These are phyloP conservation scores for Genyomyrus donnyi DNA, from an alignment of 2,113 vertebrate species.

Conservation along the genomic window DNA sequence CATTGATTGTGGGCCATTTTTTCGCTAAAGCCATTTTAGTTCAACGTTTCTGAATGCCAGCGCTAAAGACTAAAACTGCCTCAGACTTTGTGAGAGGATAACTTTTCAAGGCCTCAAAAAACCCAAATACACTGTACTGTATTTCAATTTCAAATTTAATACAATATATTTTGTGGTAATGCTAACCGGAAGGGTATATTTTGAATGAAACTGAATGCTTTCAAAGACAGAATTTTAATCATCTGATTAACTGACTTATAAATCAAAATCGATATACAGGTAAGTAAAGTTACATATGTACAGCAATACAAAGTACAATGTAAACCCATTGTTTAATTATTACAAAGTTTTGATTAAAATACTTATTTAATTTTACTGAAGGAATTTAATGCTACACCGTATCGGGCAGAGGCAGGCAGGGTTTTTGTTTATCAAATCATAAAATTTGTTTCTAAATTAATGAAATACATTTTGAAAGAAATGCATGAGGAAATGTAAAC, in stretches of 20 bases:
- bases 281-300: not conserved
- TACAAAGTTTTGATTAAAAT: not conserved
- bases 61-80: not conserved
- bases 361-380: not conserved
- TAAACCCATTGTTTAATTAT: not conserved
- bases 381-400: not conserved
- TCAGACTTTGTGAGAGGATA: not conserved
- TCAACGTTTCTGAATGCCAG: not conserved
- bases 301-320: not conserved
- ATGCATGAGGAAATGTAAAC: not conserved
- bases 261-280: not conserved
- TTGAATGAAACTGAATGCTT: not conserved
- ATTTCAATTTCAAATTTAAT: not conserved
- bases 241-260: not conserved
- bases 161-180: not conserved
- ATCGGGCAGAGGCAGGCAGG: not conserved
- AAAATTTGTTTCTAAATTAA: not conserved
- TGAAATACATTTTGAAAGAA: not conserved
- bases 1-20: not conserved
- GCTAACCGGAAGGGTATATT: not conserved
- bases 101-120: not conserved
- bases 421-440: not conserved
- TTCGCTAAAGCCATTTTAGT: not conserved
- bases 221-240: not conserved
- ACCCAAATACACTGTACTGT: not conserved